Base-by-base conservation (phyloP, 2,113 vertebrate species). In the Paratilapia polleni region DNA sequence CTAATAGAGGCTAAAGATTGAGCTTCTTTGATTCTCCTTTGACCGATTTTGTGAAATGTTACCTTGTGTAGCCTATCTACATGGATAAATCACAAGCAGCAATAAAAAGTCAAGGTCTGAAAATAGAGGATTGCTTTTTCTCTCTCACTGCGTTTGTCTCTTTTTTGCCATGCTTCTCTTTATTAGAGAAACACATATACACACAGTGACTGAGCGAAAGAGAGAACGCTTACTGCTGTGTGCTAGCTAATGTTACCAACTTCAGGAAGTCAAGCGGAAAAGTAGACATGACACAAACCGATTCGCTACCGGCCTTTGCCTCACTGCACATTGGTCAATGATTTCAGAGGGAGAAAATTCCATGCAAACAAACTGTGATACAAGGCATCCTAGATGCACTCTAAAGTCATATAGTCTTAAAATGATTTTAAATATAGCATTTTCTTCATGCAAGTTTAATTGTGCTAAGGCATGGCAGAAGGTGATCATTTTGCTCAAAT, bases 241-340 rank as follows among this genome's bases (percentile, higher is more conserved):
- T 86, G 38, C 82, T 38, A 49, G 70, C 83, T 88, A 66, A 89
- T 52, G 87, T 91, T 91, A 87, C 84, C 81, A 87, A 89, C 81
- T 88, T 87, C 87, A 90, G 90, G 82, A 93, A 95, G 92, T 94
- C 91, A 93, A 90, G 94, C 91, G 88, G 92, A 94, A 95, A 94
- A 95, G 88, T 80, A 82, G 84, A 95, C 90, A 80, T 93, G 94
- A 94, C 94, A 95, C 83, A 83, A 91, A 82, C 91, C 54, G 85
- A 92, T 92, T 90, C 80, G 82, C 59, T 68, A n/a, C 66, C 52
- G 79, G 83, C 68, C 49, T 91, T 63, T 76, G 84, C 74, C 84
- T 93, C 80, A 43, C 83, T 91, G 90, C 83, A 79, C 86, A 83
- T 59, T 26, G 62, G 75, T 91, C 84, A 87, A 64, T 81, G 79